These are phyloP conservation scores for Ophion ellenae DNA, from an alignment of 2,888 invertebrate genomes.

Conservation along the genomic window DNA sequence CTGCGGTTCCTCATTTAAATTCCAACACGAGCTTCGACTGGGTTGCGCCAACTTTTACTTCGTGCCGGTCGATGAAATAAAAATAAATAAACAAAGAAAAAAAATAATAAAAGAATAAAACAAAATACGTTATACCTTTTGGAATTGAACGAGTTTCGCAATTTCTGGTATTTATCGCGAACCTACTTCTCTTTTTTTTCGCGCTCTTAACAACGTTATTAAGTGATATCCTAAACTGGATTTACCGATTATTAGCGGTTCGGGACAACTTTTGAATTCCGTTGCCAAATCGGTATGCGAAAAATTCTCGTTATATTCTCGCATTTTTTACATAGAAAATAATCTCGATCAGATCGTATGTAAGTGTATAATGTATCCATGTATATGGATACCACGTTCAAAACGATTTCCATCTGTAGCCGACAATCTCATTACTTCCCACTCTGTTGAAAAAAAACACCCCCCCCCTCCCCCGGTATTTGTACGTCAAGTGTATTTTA, in stretches of 20 bases:
- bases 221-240: slow-evolving; percentile 35
- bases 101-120: no score
- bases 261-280: slow-evolving; percentile 48
- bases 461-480: slow-evolving; percentile 14
- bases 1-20: slow-evolving; percentile 57
- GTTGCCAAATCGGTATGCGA: slow-evolving; percentile 55
- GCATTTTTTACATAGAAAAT: slow-evolving; percentile 29
- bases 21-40: slow-evolving; percentile 33
- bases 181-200: slow-evolving; percentile 26
- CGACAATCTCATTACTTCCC: slow-evolving; percentile 56
- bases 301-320: slow-evolving; percentile 45
- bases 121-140: background rate
- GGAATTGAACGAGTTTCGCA: slow-evolving; percentile 41
- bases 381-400: no score
- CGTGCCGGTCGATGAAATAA: slow-evolving; percentile 25
- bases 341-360: background rate
- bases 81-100: slow-evolving; percentile 7
- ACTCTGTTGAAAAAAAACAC: slow-evolving; percentile 39
- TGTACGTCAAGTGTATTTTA: slow-evolving; percentile 39
- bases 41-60: slow-evolving; percentile 53
- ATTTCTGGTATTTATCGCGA: slow-evolving; percentile 48
- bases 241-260: slow-evolving; percentile 37
- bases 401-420: slow-evolving; percentile 23
- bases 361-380: background rate
- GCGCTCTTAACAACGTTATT: slow-evolving; percentile 36